These are phyloP conservation scores for Enteromius paludinosus DNA, from an alignment of 2,797 vertebrate species.

Conservation along the genomic window DNA sequence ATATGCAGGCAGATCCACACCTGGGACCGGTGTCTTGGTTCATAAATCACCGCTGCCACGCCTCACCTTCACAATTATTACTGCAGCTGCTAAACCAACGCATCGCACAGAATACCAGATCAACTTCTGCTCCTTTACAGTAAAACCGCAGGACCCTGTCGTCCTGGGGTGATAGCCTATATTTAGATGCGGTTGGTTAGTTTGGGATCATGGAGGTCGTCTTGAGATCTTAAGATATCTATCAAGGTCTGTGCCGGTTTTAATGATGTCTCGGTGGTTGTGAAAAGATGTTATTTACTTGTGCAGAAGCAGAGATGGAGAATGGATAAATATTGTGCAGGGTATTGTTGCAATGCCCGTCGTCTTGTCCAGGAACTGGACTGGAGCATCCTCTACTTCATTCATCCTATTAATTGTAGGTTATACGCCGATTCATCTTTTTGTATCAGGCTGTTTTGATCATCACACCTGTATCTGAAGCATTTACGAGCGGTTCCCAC, in stretches of 20 bases:
- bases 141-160: not conserved
- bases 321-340: not conserved
- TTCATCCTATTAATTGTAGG: not conserved
- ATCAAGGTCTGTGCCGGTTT: not conserved
- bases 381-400: not conserved
- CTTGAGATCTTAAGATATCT: not conserved
- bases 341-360: not conserved
- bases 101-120: not conserved
- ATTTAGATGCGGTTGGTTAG: not conserved
- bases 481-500: not conserved
- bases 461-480: not conserved
- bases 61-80: conserved; percentile 23
- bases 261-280: not conserved
- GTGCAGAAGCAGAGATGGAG: not conserved
- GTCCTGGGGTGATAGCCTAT: not conserved
- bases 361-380: too few species aligned
- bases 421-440: not conserved
- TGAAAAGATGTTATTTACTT: too few species aligned
- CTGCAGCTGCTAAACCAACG: not conserved
- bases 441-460: not conserved
- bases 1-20: conserved; percentile 57
- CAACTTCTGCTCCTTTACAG: not conserved
- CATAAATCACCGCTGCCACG: conserved; percentile 54
- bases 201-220: not conserved
- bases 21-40: conserved; percentile 42